These are phyloP conservation scores for Drosophila anomelani DNA, from an alignment of 2,888 invertebrate genomes.

Conservation along the genomic window DNA sequence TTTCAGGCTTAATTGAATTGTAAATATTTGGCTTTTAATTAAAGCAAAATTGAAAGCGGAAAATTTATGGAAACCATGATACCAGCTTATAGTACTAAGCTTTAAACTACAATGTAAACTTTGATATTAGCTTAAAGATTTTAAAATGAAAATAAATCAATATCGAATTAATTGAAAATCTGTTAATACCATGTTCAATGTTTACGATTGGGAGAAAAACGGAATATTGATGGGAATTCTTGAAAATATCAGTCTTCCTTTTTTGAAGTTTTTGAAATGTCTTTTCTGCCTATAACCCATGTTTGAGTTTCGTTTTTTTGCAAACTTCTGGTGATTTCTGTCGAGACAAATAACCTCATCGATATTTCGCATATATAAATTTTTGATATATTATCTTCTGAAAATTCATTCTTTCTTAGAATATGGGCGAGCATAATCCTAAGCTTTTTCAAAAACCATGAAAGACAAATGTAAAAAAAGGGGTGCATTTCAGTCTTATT, in stretches of 20 bases:
- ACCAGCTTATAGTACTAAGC: background rate
- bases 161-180: background rate
- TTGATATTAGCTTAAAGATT: background rate
- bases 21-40: slow-evolving; percentile 12
- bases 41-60: background rate
- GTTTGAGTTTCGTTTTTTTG: background rate
- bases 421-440: too few species aligned
- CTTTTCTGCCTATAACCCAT: too few species aligned
- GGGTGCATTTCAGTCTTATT: too few species aligned
- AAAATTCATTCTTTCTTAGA: background rate
- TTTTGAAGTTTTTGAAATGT: too few species aligned
- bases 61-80: background rate
- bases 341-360: too few species aligned
- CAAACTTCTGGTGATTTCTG: background rate
- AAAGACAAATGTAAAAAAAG: too few species aligned
- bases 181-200: background rate
- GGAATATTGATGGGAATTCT: background rate
- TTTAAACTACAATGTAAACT: slow-evolving; percentile 3
- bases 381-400: background rate
- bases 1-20: slow-evolving; percentile 10
- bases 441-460: too few species aligned
- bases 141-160: background rate
- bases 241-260: background rate
- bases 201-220: too few species aligned
- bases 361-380: too few species aligned